A percentile compares a stretch with the other conserved stretches of the same genome.
These are phyloP conservation scores for Agraylea sexmaculata DNA, from an alignment of 1,140 invertebrate species.

Conservation along the genomic window DNA sequence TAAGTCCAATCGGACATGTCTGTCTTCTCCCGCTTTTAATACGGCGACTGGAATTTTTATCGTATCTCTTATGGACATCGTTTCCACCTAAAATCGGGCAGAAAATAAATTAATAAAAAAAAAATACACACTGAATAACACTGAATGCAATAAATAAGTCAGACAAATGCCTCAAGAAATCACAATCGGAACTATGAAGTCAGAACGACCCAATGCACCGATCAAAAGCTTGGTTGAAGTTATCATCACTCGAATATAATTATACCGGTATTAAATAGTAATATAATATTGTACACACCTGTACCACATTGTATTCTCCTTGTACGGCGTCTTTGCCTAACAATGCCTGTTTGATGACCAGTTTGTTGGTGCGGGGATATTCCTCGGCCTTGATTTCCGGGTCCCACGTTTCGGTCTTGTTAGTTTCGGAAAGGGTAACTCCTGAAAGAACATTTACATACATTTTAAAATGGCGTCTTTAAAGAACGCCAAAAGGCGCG, in stretches of 20 bases:
- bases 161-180: slow-evolving; percentile 22
- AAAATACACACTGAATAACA: not conserved
- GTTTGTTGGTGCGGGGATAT: slow-evolving; percentile 48
- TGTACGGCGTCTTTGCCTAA: slow-evolving; percentile 62
- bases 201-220: slow-evolving; percentile 15
- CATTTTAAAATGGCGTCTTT: too few relatives aligned
- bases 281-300: slow-evolving; percentile 31
- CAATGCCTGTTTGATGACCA: slow-evolving; percentile 58
- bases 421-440: slow-evolving; percentile 43
- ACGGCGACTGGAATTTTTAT: slow-evolving; percentile 71
- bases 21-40: slow-evolving; percentile 61
- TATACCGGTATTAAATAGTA: not conserved
- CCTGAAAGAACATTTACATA: slow-evolving; percentile 39
- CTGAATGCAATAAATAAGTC: slow-evolving; percentile 2
- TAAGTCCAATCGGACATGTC: slow-evolving; percentile 65
- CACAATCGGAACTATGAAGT: slow-evolving; percentile 12
- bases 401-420: slow-evolving; percentile 46
- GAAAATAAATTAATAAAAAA: not conserved
- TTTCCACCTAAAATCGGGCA: slow-evolving; percentile 49
- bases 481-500: too few relatives aligned
- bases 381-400: slow-evolving; percentile 46
- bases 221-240: slow-evolving; percentile 16
- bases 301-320: slow-evolving; percentile 71
- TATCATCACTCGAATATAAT: slow-evolving; percentile 22
- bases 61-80: slow-evolving; percentile 63